Percentiles rank a stretch among this genome's conserved stretches.
These are phyloP conservation scores for Calephelis nemesis DNA, from an alignment of 1,140 invertebrate genomes.

Conservation along the genomic window DNA sequence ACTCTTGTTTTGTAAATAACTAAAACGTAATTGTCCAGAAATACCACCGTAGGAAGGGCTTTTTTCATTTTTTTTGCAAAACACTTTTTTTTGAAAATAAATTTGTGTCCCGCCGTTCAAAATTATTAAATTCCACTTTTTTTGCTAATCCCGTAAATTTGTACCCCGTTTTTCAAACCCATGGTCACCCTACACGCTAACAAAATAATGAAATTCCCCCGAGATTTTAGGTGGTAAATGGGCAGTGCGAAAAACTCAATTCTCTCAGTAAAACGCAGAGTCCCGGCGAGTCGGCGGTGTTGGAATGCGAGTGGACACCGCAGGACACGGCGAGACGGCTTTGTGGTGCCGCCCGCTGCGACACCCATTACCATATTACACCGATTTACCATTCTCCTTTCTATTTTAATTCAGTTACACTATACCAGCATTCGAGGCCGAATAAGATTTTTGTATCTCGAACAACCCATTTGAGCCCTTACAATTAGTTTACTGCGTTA, in stretches of 20 bases:
- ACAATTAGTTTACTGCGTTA: no score
- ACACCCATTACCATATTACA: conserved; percentile 21
- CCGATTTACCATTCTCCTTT: background rate
- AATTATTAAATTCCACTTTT: no score
- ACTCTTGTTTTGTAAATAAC: no score
- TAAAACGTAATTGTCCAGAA: no score
- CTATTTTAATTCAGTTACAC: conserved; percentile 8
- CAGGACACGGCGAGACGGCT: conserved; percentile 43
- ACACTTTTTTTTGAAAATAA: no score
- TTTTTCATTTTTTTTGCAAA: no score
- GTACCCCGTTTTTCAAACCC: background rate
- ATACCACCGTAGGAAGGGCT: no score
- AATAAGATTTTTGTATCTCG: background rate
- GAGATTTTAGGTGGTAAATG: conserved; percentile 56
- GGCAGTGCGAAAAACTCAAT: conserved; percentile 48
- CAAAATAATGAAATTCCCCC: conserved; percentile 49
- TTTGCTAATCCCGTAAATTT: background rate
- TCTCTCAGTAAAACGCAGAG: conserved; percentile 52
- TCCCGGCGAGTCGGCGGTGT: conserved; percentile 54
- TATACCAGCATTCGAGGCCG: background rate
- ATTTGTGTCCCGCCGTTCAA: no score
- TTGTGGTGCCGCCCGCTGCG: conserved; percentile 43
- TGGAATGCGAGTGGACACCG: conserved; percentile 49
- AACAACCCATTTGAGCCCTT: no score
- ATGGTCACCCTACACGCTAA: conserved; percentile 32